These are phyloP conservation scores for Ypsolopha sequella DNA, from an alignment of 2,888 invertebrate species.

Conservation along the genomic window DNA sequence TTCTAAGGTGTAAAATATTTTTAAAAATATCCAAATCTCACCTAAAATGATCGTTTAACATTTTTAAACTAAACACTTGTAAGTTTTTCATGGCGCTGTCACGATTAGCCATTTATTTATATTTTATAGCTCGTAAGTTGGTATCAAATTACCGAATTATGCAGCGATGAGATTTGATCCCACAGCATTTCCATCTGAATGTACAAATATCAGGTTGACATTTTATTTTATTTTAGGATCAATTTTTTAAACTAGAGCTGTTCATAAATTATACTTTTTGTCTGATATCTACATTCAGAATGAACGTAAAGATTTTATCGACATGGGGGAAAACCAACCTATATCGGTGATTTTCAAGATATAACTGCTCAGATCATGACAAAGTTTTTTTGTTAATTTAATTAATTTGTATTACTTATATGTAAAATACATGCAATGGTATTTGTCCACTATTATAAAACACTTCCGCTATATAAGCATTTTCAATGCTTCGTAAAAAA, in stretches of 20 bases:
- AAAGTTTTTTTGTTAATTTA: too few relatives aligned
- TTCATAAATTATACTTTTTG: too few relatives aligned
- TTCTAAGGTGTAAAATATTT: background rate
- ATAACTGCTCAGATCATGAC: too few relatives aligned
- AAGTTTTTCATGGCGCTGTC: constrained; percentile 18
- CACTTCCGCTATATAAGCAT: too few relatives aligned
- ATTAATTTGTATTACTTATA: too few relatives aligned
- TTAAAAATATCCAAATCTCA: background rate
- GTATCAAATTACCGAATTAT: constrained; percentile 41
- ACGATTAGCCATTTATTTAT: constrained; percentile 29
- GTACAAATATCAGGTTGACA: constrained; percentile 30
- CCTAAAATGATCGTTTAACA: background rate
- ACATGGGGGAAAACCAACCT: too few relatives aligned
- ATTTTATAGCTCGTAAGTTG: constrained; percentile 41
- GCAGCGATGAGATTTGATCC: constrained; percentile 39
- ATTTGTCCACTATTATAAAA: too few relatives aligned
- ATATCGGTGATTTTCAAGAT: too few relatives aligned
- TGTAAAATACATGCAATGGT: too few relatives aligned
- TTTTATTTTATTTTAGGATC: constrained; percentile 11
- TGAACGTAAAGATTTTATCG: too few relatives aligned
- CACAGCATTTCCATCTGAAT: constrained; percentile 47
- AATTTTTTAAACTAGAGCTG: background rate
- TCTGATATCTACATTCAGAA: too few relatives aligned
- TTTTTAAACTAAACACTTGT: constrained; percentile 16
- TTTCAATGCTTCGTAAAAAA: too few relatives aligned